Evolutionary conservation across 2,888 invertebrate genomes (phyloP).

Genomic region (Oeneis ivallda): DNA sequence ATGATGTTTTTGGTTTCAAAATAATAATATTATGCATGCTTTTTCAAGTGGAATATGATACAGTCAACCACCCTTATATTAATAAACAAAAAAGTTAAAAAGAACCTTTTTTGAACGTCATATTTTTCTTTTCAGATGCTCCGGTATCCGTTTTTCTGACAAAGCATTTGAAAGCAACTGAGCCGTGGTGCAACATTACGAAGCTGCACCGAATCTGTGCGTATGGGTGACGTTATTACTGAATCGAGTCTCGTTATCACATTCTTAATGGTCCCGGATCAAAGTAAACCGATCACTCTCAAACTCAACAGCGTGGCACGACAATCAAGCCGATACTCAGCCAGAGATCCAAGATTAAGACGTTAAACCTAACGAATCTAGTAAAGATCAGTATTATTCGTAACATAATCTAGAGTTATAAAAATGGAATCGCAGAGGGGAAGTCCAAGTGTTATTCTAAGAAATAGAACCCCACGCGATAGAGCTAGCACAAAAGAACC

Average conservation of each 20-base stretch:
- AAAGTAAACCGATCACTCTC: conserved; percentile 76
- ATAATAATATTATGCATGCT: no score
- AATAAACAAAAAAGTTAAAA: neutral
- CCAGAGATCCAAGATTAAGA: conserved; percentile 83
- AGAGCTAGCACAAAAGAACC: conserved; percentile 52
- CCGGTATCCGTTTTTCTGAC: neutral
- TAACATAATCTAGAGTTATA: conserved; percentile 54
- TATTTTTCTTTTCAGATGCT: conserved; percentile 3
- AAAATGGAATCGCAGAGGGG: conserved; percentile 64
- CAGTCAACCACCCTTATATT: no score
- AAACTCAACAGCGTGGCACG: conserved; percentile 78
- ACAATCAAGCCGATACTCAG: conserved; percentile 75
- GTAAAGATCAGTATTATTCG: conserved; percentile 64
- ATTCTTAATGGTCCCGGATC: conserved; percentile 81
- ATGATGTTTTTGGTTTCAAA: no score
- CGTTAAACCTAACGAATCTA: conserved; percentile 51
- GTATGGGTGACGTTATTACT: conserved; percentile 64
- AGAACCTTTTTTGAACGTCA: neutral
- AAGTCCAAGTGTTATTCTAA: conserved; percentile 52
- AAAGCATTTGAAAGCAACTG: neutral
- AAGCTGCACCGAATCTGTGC: conserved; percentile 47
- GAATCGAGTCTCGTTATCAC: conserved; percentile 51
- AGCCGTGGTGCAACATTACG: neutral
- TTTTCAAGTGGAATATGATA: no score
- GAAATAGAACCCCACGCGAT: conserved; percentile 61